These are phyloP conservation scores for Sycophila sp. DNA, from an alignment of 1,140 invertebrate species.

Conservation along the genomic window DNA sequence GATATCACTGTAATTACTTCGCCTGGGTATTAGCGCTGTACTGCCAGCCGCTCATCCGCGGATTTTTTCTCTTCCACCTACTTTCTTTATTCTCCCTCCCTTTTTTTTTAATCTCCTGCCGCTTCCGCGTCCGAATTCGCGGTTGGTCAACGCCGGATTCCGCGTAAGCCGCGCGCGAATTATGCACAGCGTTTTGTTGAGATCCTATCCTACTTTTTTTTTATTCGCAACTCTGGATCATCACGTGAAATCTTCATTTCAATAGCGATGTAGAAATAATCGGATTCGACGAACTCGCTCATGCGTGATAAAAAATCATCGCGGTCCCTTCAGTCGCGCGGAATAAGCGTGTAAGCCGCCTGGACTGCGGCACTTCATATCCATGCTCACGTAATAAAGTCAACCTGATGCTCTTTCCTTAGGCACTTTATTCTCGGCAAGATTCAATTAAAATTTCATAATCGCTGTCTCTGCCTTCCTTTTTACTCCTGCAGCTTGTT, in stretches of 20 bases:
- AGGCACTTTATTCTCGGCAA: not conserved
- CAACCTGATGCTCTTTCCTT: not conserved
- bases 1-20: slow-evolving; percentile 23
- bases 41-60: not conserved
- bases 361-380: not conserved
- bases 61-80: slow-evolving; percentile 2
- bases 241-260: no score
- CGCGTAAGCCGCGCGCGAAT: not conserved
- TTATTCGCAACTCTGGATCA: no score
- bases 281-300: no score
- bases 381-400: not conserved
- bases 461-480: no score
- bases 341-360: not conserved
- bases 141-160: slow-evolving; percentile 6
- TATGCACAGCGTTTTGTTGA: not conserved
- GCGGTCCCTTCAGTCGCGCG: no score
- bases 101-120: slow-evolving; percentile 41
- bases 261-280: no score
- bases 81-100: no score
- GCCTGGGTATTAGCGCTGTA: not conserved
- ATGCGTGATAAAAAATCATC: no score
- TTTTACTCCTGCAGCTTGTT: no score
- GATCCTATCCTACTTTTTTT: not conserved
- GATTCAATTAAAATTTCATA: slow-evolving; percentile 8
- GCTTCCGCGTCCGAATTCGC: not conserved